A percentile compares a stretch with the other conserved stretches of the same genome.
Evolutionary conservation across 1,140 invertebrate species (phyloP).

Genomic region (Camponotus floridanus): DNA sequence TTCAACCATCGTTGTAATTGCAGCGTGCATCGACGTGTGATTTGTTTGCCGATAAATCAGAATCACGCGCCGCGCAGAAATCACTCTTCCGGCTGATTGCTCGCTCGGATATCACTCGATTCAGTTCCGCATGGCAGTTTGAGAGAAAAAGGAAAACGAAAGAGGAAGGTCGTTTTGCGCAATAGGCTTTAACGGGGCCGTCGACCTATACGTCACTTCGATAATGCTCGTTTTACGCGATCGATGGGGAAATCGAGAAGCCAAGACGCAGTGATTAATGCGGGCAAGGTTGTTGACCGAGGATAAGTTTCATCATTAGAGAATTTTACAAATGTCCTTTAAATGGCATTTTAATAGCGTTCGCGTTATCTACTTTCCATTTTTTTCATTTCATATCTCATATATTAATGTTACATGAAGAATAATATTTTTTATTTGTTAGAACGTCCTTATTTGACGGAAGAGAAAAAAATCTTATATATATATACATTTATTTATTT

Average conservation of each 20-base stretch:
- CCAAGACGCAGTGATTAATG: slow-evolving; percentile 27
- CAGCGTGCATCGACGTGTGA: slow-evolving; percentile 21
- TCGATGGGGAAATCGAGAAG: slow-evolving; percentile 29
- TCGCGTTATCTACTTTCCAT: background rate
- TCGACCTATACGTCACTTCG: slow-evolving; percentile 11
- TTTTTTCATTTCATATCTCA: background rate
- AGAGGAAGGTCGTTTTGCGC: background rate
- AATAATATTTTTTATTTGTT: background rate
- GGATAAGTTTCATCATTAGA: background rate
- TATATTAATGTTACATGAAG: slow-evolving; percentile 4
- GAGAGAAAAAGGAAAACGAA: background rate
- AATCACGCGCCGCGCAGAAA: slow-evolving; percentile 29
- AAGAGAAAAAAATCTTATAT: too few species aligned
- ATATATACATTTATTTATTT: too few species aligned
- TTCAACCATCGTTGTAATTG: slow-evolving; percentile 20
- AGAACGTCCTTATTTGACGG: background rate
- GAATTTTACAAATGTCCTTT: background rate
- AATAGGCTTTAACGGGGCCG: slow-evolving; percentile 17
- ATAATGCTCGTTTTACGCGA: slow-evolving; percentile 12
- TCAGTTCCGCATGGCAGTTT: slow-evolving; percentile 8
- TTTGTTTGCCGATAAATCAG: slow-evolving; percentile 53
- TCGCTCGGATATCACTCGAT: slow-evolving; percentile 22
- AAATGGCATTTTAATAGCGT: background rate
- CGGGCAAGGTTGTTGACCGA: slow-evolving; percentile 32
- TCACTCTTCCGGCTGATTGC: slow-evolving; percentile 35